phyloP scores from a whole-genome alignment of 1,140 invertebrate genomes.

The Drosophila funebris region DNA sequence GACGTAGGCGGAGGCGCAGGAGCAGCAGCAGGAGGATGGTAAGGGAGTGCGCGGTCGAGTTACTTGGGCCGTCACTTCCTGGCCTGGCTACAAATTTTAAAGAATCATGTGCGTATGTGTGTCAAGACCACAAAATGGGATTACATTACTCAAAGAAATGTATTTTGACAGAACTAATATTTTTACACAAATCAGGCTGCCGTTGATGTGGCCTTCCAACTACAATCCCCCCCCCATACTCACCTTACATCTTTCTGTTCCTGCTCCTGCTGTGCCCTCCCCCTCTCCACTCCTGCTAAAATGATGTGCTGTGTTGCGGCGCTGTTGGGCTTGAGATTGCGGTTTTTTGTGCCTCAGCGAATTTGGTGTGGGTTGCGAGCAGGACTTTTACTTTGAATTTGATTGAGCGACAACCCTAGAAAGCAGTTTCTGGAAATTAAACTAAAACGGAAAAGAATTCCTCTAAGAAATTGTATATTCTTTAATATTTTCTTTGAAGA shows the following conservation, averaged over 20 bases:
- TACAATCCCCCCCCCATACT: not conserved
- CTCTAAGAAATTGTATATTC: too few relatives aligned
- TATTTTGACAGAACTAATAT: slow-evolving; percentile 84
- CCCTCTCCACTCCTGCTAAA: not conserved
- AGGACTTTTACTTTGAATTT: slow-evolving; percentile 18
- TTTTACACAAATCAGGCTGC: slow-evolving; percentile 72
- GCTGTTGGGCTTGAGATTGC: slow-evolving; percentile 18
- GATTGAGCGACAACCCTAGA: slow-evolving; percentile 9
- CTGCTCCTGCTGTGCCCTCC: not conserved
- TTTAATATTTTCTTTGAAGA: too few relatives aligned
- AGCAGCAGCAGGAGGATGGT: not conserved
- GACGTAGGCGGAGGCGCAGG: too few relatives aligned
- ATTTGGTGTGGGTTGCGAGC: not conserved
- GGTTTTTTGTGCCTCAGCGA: slow-evolving; percentile 15
- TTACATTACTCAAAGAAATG: slow-evolving; percentile 83
- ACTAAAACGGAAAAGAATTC: not conserved
- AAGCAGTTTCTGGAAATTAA: not conserved
- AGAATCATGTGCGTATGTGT: slow-evolving; percentile 51
- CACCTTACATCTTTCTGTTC: not conserved
- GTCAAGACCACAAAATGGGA: slow-evolving; percentile 79
- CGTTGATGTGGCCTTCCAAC: slow-evolving; percentile 40
- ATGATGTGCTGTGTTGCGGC: not conserved
- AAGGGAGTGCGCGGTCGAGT: slow-evolving; percentile 13
- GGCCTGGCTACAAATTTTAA: slow-evolving; percentile 22
- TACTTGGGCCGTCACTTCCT: too few relatives aligned